Conservation (phyloP, 2,888 invertebrate genomes). For the Carpatolechia fugitivella region DNA sequence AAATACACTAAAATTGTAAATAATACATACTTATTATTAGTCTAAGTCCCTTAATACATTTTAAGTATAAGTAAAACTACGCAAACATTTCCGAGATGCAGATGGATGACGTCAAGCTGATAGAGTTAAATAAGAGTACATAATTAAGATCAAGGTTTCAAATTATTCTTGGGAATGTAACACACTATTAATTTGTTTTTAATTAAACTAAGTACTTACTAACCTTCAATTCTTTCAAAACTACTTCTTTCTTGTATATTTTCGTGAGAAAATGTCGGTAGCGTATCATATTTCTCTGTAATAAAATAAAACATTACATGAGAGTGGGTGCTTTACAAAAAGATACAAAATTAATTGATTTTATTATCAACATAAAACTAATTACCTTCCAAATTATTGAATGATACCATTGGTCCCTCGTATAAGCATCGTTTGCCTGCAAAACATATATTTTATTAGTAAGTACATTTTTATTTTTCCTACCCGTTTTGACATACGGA, state of each 20-base stretch:
- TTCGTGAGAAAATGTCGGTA: slow-evolving; percentile 84
- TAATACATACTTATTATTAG: too few species aligned
- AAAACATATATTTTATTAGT: neutral
- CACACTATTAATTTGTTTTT: too few species aligned
- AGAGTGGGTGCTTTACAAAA: neutral
- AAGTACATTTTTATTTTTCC: neutral
- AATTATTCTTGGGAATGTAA: too few species aligned
- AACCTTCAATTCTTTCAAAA: slow-evolving; percentile 88
- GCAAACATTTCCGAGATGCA: too few species aligned
- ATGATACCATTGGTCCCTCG: slow-evolving; percentile 90
- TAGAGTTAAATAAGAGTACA: too few species aligned
- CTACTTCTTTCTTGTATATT: slow-evolving; percentile 84
- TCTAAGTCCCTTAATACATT: too few species aligned
- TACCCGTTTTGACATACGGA: too few species aligned
- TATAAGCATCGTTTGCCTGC: slow-evolving; percentile 87
- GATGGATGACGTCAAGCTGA: too few species aligned
- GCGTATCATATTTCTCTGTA: slow-evolving; percentile 87
- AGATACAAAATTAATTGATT: slow-evolving; percentile 5
- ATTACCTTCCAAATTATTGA: slow-evolving; percentile 89
- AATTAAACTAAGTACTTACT: neutral
- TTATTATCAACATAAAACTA: slow-evolving; percentile 2
- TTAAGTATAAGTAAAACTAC: too few species aligned
- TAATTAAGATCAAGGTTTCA: too few species aligned
- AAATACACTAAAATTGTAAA: too few species aligned
- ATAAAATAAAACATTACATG: slow-evolving; percentile 30